Evolutionary conservation across 2,888 invertebrate genomes (phyloP), one percentile per base, ranked within the genome.

Genomic region (Chromoteleia sp.): DNA sequence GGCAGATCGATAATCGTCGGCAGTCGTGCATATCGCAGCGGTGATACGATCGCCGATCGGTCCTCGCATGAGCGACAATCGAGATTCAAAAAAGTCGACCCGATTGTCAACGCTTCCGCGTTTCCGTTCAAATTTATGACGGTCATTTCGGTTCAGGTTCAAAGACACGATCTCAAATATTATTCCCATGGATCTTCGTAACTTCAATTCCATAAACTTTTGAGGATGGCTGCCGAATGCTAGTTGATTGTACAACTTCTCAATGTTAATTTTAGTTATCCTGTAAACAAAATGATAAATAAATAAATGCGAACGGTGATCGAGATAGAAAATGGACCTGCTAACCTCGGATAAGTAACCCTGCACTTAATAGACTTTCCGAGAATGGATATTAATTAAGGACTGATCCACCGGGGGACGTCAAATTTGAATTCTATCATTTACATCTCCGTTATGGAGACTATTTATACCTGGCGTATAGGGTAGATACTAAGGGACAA

Each of bases 1-100:
- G 63, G 76, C 61, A 73, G 63, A 81, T 81, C 81, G 81, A 81
- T 81, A 81, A 81, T 73, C 73, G 73, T 17, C 54, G 33, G 48
- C 73, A 61, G 50, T 76, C 81, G 76, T 81, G 81, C 81, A 76
- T 81, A 81, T 81, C 81, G 45, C 65, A 67, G 39, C 50, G 29
- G 30, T 33, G 71, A 65, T 75, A 71, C 43, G 25, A 75, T 74
- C 75, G 39, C 3, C 45, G 45, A 65, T 78, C 71, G 52, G 10
- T n/a, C 25, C 8, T 36, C 0, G 39, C 39, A 14, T 41, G 14
- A 58, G 14, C 14, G 14, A 30, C n/a, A 15, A 33, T 54, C 39
- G 39, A 10, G 14, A 5, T 25, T 36, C 43, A 48, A 12, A 36
- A 52, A n/a, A n/a, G 17, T 12, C 12, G 4, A 33, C 12, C 19